Percentiles rank a stretch among this genome's conserved stretches.
phyloP scores from a whole-genome alignment of 2,888 invertebrate genomes.

The Pandemis corylana region DNA sequence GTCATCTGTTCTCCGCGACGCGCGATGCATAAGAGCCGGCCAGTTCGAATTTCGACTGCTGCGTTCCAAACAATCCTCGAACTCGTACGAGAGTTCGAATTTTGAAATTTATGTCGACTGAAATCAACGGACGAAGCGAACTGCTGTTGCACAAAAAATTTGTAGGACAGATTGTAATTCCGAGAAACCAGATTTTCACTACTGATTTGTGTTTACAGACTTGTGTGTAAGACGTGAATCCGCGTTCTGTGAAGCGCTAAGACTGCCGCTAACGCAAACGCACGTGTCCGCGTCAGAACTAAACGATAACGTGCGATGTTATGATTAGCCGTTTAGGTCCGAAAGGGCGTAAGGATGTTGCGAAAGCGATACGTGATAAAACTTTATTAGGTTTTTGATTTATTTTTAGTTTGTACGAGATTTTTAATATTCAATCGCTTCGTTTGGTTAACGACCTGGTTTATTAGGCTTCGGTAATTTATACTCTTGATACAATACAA shows the following conservation, averaged over 20 bases:
- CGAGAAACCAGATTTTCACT: neutral
- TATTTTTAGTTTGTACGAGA: neutral
- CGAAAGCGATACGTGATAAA: constrained; percentile 30
- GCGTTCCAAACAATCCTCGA: neutral
- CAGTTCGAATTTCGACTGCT: neutral
- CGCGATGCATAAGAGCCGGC: neutral
- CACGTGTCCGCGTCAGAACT: constrained; percentile 50
- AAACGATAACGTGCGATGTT: constrained; percentile 66
- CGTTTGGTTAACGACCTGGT: neutral
- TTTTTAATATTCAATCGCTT: neutral
- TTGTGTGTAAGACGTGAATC: constrained; percentile 54
- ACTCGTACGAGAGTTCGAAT: neutral
- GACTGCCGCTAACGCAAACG: constrained; percentile 49
- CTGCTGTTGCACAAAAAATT: neutral
- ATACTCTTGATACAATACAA: too few species aligned
- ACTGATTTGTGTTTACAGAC: neutral
- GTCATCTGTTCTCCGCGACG: neutral
- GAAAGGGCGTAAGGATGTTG: constrained; percentile 46
- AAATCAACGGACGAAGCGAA: neutral
- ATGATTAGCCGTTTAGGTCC: constrained; percentile 56
- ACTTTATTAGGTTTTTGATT: constrained; percentile 32
- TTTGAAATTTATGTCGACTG: neutral
- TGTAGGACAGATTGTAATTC: too few species aligned
- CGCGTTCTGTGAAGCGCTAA: constrained; percentile 54
- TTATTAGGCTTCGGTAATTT: neutral